Conservation (phyloP, 2,888 invertebrate genomes). For the Pterostichus madidus region DNA sequence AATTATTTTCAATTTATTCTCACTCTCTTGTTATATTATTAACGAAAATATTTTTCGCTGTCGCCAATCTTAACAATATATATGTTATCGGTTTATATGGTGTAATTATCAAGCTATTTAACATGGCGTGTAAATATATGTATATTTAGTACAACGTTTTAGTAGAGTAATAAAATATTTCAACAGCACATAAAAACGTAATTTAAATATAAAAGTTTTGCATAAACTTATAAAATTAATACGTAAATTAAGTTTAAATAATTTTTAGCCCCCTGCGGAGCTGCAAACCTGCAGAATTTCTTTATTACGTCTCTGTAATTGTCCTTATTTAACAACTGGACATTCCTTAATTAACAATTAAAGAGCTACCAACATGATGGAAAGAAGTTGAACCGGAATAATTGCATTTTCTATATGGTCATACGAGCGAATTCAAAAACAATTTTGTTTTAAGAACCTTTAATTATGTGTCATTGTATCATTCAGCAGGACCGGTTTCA, state of each 20-base stretch:
- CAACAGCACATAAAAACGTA: no score
- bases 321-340: conserved; percentile 29
- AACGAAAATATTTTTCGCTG: no score
- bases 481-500: conserved; percentile 43
- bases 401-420: conserved; percentile 47
- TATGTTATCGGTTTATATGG: no score
- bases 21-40: no score
- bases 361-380: neutral
- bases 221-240: neutral
- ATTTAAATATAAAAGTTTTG: no score
- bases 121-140: no score
- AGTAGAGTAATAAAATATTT: no score
- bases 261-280: neutral
- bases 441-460: conserved; percentile 55
- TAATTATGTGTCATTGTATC: conserved; percentile 58
- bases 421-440: conserved; percentile 32
- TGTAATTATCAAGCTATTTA: no score
- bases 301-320: conserved; percentile 9
- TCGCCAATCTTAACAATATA: no score
- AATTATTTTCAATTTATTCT: no score
- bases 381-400: neutral
- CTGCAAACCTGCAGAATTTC: neutral
- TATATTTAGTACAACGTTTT: no score
- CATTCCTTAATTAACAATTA: conserved; percentile 25
- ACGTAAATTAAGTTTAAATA: neutral